Evolutionary conservation across 1,140 invertebrate genomes (phyloP).

Genomic region (Anastrepha ludens): DNA sequence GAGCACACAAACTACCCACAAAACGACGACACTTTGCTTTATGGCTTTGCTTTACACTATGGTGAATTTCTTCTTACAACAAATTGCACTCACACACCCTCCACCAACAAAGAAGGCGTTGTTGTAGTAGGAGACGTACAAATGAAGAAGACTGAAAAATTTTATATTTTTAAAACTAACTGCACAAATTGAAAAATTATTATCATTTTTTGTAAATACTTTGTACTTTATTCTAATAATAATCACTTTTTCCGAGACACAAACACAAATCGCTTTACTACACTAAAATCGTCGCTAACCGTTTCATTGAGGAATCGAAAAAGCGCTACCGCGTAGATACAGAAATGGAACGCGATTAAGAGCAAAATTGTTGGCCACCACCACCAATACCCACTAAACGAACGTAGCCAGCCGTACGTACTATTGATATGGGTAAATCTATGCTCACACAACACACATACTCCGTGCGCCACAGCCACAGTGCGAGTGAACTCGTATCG

Average conservation of each 20-base stretch:
- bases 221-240: not conserved
- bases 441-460: not conserved
- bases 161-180: not conserved
- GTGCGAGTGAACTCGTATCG: constrained; percentile 5
- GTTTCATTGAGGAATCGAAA: constrained; percentile 43
- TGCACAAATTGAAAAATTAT: not conserved
- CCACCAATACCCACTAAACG: constrained; percentile 26
- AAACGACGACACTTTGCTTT: not conserved
- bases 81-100: not conserved
- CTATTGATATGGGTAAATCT: constrained; percentile 42
- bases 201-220: not conserved
- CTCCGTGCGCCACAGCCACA: not conserved
- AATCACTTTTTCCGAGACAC: constrained; percentile 31
- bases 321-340: constrained; percentile 51
- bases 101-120: not conserved
- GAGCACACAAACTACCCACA: not conserved
- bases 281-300: not conserved
- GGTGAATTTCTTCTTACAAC: constrained; percentile 45
- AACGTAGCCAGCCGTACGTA: not conserved
- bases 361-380: constrained; percentile 34
- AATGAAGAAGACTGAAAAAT: not conserved
- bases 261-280: constrained; percentile 3
- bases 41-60: not conserved
- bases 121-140: not conserved
- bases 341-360: constrained; percentile 53